Evolutionary conservation across 2,888 invertebrate genomes (phyloP), one percentile per base, ranked within the genome.

Genomic region (Drosophila falleni): DNA sequence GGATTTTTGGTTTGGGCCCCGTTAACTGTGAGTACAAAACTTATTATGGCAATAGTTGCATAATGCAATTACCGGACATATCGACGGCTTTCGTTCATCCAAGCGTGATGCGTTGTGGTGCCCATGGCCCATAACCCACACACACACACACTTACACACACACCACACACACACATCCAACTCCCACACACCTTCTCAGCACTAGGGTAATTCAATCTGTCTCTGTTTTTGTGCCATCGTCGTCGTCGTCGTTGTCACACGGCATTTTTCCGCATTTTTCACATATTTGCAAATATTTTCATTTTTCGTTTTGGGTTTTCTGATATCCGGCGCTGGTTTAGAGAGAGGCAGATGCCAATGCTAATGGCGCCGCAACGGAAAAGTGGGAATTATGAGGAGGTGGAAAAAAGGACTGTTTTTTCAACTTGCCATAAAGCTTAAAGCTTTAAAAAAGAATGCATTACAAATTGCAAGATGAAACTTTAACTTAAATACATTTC

Each of bases 1-100:
- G 53, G 13, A 62, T 55, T 59, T 44, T 42, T 26, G 41, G 19
- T 60, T 58, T 42, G 55, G 23, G 26, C 51, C 26, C 37, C 33
- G 44, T 65, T 55, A 80, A 79, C 68, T 76, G 85, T 78, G 85
- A 81, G 76, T 72, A 76, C 74, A 74, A 84, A 88, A 88, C 84
- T 89, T 87, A 85, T 86, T 88, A 86, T 66, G 72, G 85, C 80
- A 78, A 89, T 87, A 86, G 86, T 89, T 86, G 87, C 80, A 89
- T 86, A 87, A 89, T 89, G 86, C 85, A 89, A 87, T 86, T 89
- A 87, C 81, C 70, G 72, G 71, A 54, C 82, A 76, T 80, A 86
- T 85, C 69, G 78, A 71, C 69, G 53, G 50, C 53, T 62, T 50
- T 59, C 58, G 55, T 67, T 63, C 73, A 78, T 23, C 60, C 67